Evolutionary conservation across 2,797 vertebrate genomes (phyloP).

Genomic region (Nothura maculosa): DNA sequence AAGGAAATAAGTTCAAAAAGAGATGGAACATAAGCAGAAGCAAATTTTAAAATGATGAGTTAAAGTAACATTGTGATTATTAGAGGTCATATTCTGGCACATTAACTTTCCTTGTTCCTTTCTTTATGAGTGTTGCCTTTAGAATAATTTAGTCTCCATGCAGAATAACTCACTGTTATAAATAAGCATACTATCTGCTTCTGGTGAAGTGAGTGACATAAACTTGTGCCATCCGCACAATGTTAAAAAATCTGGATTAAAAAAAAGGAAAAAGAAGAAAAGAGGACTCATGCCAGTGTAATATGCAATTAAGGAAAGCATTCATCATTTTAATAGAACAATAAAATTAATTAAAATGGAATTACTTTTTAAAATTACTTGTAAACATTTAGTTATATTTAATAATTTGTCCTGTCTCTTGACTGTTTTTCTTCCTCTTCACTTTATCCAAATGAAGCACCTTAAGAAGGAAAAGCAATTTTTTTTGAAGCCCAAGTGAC

Average conservation of each 20-base stretch:
- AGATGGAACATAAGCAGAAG: background rate
- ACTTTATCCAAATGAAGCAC: background rate
- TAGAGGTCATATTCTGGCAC: background rate
- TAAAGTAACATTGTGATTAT: background rate
- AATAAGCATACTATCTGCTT: background rate
- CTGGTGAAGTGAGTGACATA: background rate
- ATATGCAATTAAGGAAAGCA: background rate
- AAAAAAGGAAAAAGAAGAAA: background rate
- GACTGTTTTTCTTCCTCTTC: background rate
- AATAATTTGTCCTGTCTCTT: fast-evolving
- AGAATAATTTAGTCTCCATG: slow-evolving; percentile 20
- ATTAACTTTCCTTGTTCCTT: background rate
- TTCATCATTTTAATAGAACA: slow-evolving; percentile 6
- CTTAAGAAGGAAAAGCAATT: background rate
- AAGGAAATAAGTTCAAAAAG: background rate
- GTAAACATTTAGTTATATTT: background rate
- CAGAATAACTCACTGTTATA: background rate
- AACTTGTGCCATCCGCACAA: background rate
- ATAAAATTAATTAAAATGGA: background rate
- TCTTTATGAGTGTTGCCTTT: background rate
- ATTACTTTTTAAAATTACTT: background rate
- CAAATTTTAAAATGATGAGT: background rate
- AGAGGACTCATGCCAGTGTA: background rate
- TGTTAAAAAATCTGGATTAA: background rate
- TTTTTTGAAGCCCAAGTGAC: background rate